Evolutionary conservation across 2,113 vertebrate species (phyloP).

Genomic region (Riparia riparia): DNA sequence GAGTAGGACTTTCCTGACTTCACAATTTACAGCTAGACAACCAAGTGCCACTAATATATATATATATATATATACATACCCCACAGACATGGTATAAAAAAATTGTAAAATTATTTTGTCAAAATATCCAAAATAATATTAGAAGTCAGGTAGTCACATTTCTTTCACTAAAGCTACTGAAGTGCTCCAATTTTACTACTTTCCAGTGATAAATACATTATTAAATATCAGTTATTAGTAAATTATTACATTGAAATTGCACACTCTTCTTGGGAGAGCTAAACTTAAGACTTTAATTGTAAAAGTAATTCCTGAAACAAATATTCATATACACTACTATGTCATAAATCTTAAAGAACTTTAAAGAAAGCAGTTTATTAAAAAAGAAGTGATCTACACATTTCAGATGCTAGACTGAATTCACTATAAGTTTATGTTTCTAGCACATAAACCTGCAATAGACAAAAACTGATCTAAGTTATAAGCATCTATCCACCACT

Average conservation of each 20-base stretch:
- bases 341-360: background rate
- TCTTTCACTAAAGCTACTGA: background rate
- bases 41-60: background rate
- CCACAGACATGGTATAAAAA: accelerated
- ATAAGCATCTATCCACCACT: background rate
- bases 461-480: background rate
- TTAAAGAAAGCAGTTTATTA: background rate
- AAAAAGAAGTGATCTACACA: background rate
- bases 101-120: background rate
- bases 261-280: background rate
- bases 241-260: background rate
- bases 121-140: background rate
- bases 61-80: accelerated
- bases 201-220: background rate
- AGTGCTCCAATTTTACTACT: background rate
- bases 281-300: background rate
- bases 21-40: background rate
- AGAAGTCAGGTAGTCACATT: background rate
- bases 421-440: background rate
- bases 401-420: background rate
- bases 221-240: background rate
- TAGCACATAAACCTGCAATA: background rate
- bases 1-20: background rate
- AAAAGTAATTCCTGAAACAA: background rate
- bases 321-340: background rate